Evolutionary conservation across 2,888 invertebrate genomes (phyloP), one percentile per base, ranked within the genome.

Genomic region (Parnassius orleans): DNA sequence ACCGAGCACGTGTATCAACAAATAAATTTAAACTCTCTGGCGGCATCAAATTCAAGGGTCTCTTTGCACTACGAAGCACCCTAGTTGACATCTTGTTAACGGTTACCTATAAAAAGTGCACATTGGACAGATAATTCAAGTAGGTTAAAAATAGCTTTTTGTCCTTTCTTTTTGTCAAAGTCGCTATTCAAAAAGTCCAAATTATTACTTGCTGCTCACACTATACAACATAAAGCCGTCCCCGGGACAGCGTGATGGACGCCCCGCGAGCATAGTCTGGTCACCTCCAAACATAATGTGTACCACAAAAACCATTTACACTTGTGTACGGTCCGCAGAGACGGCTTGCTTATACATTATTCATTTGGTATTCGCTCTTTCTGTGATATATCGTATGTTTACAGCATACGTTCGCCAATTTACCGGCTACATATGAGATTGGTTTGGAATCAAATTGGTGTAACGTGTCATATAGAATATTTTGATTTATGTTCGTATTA

Each of bases 221-320:
- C 46, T 43, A 42, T 68, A 24, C 74, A 72, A 73, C 74, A 78
- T 77, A 74, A 76, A 60, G 50, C 69, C 68, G 15, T 79, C 72
- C 75, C 64, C 53, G 57, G 65, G 69, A 70, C 67, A 69, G 66
- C 70, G 78, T 84, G 83, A 85, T 82, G 78, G 78, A 79, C 80
- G 79, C 75, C 62, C 72, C 69, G 72, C 69, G 78, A 77, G 80
- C 81, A 76, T 74, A 68, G 74, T 77, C 69, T 77, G 81, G 81
- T 80, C 82, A 84, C 79, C 79, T 79, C 75, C 74, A 81, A 82
- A 83, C 80, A 71, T 76, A 78, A 80, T 81, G 81, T 80, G 80
- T 46, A 53, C 44, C 57, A 57, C 53, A 57, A 53, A 78, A 69
- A 46, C 53, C 57, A 58, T 62, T 80, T 79, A 81, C 79, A 82